Evolutionary conservation across 1,140 invertebrate genomes (phyloP), one percentile per base, ranked within the genome.

Genomic region (Trachymyrmex cornetzi): DNA sequence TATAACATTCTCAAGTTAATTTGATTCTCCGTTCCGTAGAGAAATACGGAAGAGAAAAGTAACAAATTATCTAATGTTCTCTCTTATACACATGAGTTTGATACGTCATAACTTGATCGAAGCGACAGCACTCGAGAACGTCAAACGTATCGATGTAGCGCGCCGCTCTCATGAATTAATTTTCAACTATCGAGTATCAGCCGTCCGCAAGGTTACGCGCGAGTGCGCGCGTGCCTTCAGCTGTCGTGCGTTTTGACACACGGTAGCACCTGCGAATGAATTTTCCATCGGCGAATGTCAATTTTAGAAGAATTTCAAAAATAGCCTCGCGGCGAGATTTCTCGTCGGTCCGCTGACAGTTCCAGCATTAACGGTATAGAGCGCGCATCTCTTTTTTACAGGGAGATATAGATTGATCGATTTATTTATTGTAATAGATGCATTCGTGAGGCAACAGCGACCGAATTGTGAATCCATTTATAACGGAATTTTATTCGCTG

Each of bases 271-370:
- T 69, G 67, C 34, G 69, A 44, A 87, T 63, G 82, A 87, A 87
- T 87, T 87, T 87, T 67, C 63, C 82, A 77, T 85, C 82, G 82
- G 57, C 64, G 82, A 87, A 77, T 50, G 81, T 77, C 71, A 77
- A 48, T 85, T 84, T 85, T 84, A 63, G 48, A 80, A 66, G 57
- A 77, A 80, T 38, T 64, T 59, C 30, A 67, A 66, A 85, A 67
- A 77, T 85, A 64, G 59, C 59, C 84, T 55, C 74, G 34, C 74
- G 63, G 61, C 59, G 63, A 77, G 84, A 67, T 79, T 64, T 67
- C 59, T 38, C 59, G 75, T 67, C 59, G 34, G 44, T 53, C 4
- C 57, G 55, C 53, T 74, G 69, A 84, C 80, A 84, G 34, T 74
- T 74, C 30, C 72, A 30, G 84, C n/a, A 66, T 80, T 64, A 66